These are phyloP conservation scores for Leucoraja ocellata DNA, from an alignment of 2,797 vertebrate genomes.

Conservation along the genomic window DNA sequence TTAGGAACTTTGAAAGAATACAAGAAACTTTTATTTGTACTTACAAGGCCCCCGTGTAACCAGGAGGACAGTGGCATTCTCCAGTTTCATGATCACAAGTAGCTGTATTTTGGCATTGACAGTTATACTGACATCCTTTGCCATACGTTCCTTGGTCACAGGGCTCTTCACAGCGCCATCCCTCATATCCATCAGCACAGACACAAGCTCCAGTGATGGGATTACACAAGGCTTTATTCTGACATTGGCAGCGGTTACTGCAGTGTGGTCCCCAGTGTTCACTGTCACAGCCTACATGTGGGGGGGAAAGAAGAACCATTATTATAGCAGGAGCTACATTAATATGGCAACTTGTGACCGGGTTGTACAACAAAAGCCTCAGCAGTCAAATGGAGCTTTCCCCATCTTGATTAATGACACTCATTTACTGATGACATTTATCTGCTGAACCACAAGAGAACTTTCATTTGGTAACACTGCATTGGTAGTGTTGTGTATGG, in stretches of 20 bases:
- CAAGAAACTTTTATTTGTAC: constrained; percentile 51
- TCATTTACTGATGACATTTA: too few relatives aligned
- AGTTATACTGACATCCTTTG: constrained; percentile 84
- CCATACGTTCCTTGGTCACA: constrained; percentile 83
- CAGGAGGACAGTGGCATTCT: constrained; percentile 87
- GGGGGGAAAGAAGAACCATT: neutral
- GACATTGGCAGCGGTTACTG: constrained; percentile 96
- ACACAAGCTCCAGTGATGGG: constrained; percentile 97
- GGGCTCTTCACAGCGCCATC: constrained; percentile 93
- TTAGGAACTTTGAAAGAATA: neutral
- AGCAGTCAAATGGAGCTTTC: neutral
- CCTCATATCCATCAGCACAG: constrained; percentile 85
- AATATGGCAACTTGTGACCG: neutral
- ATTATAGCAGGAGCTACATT: neutral
- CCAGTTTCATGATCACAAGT: constrained; percentile 88
- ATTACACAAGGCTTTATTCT: constrained; percentile 94
- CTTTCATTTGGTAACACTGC: too few relatives aligned
- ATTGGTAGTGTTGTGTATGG: neutral
- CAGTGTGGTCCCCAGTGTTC: constrained; percentile 97
- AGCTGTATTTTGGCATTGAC: constrained; percentile 89
- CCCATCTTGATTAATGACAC: neutral
- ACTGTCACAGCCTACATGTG: constrained; percentile 79
- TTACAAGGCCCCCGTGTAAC: constrained; percentile 93
- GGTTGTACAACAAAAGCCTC: neutral
- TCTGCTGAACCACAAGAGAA: too few relatives aligned